Base-by-base conservation (phyloP, 37 sponge, comb jelly and placozoan species). In the Ephydatia muelleri region DNA sequence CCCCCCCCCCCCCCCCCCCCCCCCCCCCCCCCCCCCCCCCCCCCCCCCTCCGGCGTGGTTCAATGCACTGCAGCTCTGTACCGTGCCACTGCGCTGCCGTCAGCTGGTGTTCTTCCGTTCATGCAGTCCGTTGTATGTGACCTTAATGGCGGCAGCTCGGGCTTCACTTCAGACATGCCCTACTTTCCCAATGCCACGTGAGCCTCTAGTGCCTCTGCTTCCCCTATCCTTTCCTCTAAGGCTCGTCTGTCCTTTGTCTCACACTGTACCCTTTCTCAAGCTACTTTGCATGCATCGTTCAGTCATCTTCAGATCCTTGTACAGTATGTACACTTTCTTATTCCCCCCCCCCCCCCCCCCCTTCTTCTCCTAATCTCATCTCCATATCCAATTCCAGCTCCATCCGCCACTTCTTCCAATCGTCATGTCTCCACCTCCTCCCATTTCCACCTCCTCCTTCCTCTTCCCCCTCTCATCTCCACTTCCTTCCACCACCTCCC, bases 71-170 rank as follows among this genome's bases (percentile, higher is more conserved):
- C 89, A 96, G 96, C 37, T 66, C 28, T 77, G 29, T 96, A 87
- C 79, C 87, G 92, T 32, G 81, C 99, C 72, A 83, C 86, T 70
- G 97, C 97, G 0, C 85, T 99, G 39, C 99, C 99, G 11, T 93
- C 94, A 3, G 99, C 99, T 38, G 99, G 99, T 5, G 73, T 88
- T 1, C 83, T 99, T 38, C 99, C 99, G 9, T 99, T 99, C 73
- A 72, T 96, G 38, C 99, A 99, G 90, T 81, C 95, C 38, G 25
- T 93, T 22, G 64, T 95, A 67, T 99, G 99, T 83, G 99, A 99
- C 67, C 72, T 94, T 37, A 67, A 71, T 9, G 82, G 70, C 2
- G 65, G 65, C 19, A 16, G 71, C 0, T 67, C 35, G 0, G 27
- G 21, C 3, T n/a, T 65, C 37, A 74, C 36, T 37, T 65, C 84